Conservation (phyloP, 2,888 invertebrate genomes). For the Lepidocyrtinus sp. region DNA sequence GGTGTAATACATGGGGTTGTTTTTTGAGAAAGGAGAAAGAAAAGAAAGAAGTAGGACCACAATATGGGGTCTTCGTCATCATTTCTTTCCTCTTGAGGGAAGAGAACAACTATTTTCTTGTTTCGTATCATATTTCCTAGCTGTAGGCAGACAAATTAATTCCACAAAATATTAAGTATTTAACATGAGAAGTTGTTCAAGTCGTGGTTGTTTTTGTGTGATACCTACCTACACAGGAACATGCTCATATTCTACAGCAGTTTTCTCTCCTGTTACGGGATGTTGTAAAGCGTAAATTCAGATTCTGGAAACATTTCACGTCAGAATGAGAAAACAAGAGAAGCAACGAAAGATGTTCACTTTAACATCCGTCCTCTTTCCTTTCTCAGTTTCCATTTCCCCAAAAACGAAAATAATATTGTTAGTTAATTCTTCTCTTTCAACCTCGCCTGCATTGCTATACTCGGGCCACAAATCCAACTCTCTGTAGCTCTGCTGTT, state of each 20-base stretch:
- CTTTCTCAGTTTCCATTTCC: conserved; percentile 46
- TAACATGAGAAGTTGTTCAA: conserved; percentile 66
- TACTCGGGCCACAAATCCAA: too few relatives aligned
- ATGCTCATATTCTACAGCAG: neutral
- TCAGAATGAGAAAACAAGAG: conserved; percentile 45
- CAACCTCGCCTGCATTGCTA: neutral
- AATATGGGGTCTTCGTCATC: conserved; percentile 59
- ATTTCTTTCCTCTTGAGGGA: conserved; percentile 61
- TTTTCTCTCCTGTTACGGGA: neutral
- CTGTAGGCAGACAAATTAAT: conserved; percentile 71
- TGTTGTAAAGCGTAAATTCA: neutral
- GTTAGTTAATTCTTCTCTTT: conserved; percentile 60
- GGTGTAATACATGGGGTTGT: neutral
- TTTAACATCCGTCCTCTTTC: conserved; percentile 33
- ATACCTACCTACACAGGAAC: too few relatives aligned
- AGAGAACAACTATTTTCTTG: conserved; percentile 67
- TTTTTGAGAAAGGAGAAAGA: conserved; percentile 8
- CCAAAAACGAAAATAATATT: conserved; percentile 57
- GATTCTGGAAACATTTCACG: neutral
- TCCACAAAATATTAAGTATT: conserved; percentile 71
- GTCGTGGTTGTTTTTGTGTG: conserved; percentile 3
- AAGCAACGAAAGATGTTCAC: conserved; percentile 21
- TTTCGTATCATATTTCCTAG: conserved; percentile 70
- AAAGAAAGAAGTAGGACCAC: conserved; percentile 40
- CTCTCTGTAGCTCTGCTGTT: neutral